Percentiles rank a stretch among this genome's conserved stretches.
Conservation (phyloP, 2,888 invertebrate genomes). For the Parelbella ahira region DNA sequence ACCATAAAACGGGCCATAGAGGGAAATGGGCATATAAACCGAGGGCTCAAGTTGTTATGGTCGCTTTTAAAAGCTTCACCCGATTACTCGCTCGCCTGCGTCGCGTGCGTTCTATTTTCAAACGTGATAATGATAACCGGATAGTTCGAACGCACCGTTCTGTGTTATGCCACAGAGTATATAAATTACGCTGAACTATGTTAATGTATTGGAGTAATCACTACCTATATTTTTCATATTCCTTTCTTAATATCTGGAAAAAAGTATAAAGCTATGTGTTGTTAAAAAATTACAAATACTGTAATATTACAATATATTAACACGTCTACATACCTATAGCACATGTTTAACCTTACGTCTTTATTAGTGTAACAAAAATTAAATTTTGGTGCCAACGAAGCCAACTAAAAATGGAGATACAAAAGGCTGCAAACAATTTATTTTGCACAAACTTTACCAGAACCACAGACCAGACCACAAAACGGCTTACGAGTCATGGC, state of each 20-base stretch:
- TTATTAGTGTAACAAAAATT: background rate
- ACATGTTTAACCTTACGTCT: too few relatives aligned
- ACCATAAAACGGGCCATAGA: constrained; percentile 61
- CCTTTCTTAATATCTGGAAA: too few relatives aligned
- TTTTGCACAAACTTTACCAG: constrained; percentile 21
- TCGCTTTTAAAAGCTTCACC: constrained; percentile 66
- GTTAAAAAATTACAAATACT: too few relatives aligned
- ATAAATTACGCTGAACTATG: too few relatives aligned
- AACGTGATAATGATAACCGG: constrained; percentile 78
- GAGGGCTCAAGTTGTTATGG: constrained; percentile 52
- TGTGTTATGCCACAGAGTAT: constrained; percentile 10
- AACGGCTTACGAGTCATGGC: constrained; percentile 22
- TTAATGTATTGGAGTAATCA: too few relatives aligned
- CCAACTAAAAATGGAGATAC: constrained; percentile 14
- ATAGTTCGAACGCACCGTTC: constrained; percentile 43
- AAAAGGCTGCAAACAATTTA: constrained; percentile 20
- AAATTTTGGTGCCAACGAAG: too few relatives aligned
- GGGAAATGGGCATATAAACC: constrained; percentile 62
- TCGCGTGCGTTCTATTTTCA: constrained; percentile 78
- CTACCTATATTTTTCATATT: too few relatives aligned
- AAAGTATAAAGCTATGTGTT: too few relatives aligned
- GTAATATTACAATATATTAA: too few relatives aligned
- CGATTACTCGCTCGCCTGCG: constrained; percentile 71
- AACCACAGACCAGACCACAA: constrained; percentile 23
- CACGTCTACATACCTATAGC: too few relatives aligned